Evolutionary conservation across 2,113 vertebrate genomes (phyloP).

Genomic region (Gulo gulo): DNA sequence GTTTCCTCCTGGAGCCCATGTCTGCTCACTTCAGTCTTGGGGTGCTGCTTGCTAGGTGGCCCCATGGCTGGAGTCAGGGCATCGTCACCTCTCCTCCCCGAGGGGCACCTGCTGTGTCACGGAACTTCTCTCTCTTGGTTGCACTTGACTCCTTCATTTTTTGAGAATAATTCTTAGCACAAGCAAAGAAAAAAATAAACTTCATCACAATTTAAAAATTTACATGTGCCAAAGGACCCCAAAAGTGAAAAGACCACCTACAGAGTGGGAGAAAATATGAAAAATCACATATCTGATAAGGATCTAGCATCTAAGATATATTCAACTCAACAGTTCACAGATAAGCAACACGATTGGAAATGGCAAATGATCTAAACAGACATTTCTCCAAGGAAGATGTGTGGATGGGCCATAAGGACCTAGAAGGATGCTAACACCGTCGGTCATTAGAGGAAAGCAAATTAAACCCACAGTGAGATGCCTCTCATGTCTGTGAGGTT

Average conservation of each 20-base stretch:
- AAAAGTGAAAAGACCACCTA: not conserved
- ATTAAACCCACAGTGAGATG: not conserved
- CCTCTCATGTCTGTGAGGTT: not conserved
- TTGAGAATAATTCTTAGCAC: not conserved
- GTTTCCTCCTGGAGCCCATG: not conserved
- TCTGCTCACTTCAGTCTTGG: accelerated
- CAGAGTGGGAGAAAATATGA: not conserved
- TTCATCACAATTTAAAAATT: not conserved
- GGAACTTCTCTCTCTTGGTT: not conserved
- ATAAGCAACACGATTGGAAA: not conserved
- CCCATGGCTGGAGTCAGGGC: accelerated
- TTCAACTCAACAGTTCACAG: not conserved
- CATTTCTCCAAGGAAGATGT: not conserved
- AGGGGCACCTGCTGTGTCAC: not conserved
- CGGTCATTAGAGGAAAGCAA: not conserved
- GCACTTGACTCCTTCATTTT: not conserved
- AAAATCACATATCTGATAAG: not conserved
- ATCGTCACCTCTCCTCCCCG: accelerated
- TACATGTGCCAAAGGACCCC: not conserved
- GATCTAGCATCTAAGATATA: not conserved
- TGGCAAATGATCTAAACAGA: not conserved
- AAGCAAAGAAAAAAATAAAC: not conserved
- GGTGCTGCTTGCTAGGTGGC: not conserved
- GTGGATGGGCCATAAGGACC: not conserved
- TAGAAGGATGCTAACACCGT: accelerated